A percentile compares a stretch with the other conserved stretches of the same genome.
These are phyloP conservation scores for Corydoras sp. DNA, from an alignment of 2,113 vertebrate species.

Conservation along the genomic window DNA sequence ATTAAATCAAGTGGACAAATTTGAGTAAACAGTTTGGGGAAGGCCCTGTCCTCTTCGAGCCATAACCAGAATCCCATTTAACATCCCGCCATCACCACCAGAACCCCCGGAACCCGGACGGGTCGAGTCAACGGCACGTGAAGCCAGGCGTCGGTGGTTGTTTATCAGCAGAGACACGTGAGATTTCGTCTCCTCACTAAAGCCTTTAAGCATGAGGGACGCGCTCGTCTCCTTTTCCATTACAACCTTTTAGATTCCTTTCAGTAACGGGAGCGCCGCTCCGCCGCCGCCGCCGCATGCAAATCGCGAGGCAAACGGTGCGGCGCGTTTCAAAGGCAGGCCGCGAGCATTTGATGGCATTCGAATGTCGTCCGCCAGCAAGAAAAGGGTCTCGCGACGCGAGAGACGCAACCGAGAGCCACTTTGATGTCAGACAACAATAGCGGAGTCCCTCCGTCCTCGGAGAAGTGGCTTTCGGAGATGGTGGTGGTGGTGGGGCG, in stretches of 20 bases:
- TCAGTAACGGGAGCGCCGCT: constrained; percentile 55
- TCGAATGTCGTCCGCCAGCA: constrained; percentile 61
- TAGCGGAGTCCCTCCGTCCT: constrained; percentile 44
- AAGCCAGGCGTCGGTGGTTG: no score
- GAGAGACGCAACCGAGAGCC: constrained; percentile 43
- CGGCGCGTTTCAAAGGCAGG: constrained; percentile 63
- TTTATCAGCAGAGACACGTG: no score
- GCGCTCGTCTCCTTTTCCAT: constrained; percentile 64
- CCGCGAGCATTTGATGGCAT: constrained; percentile 61
- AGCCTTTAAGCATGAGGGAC: constrained; percentile 54
- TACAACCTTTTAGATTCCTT: constrained; percentile 64
- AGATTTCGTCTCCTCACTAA: constrained; percentile 5
- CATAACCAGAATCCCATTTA: no score
- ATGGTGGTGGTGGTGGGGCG: no score
- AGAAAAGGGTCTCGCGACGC: constrained; percentile 28
- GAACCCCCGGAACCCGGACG: no score
- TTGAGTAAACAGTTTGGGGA: no score
- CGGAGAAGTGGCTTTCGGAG: constrained; percentile 43
- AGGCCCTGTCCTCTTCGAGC: no score
- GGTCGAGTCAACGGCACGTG: no score
- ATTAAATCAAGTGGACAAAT: no score
- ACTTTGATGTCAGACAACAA: constrained; percentile 66
- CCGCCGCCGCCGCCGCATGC: constrained; percentile 54
- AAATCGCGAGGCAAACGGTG: constrained; percentile 64
- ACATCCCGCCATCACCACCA: no score